A percentile compares a stretch with the other conserved stretches of the same genome.
Evolutionary conservation across 1,140 invertebrate genomes (phyloP).

Genomic region (Drosophila bocki): DNA sequence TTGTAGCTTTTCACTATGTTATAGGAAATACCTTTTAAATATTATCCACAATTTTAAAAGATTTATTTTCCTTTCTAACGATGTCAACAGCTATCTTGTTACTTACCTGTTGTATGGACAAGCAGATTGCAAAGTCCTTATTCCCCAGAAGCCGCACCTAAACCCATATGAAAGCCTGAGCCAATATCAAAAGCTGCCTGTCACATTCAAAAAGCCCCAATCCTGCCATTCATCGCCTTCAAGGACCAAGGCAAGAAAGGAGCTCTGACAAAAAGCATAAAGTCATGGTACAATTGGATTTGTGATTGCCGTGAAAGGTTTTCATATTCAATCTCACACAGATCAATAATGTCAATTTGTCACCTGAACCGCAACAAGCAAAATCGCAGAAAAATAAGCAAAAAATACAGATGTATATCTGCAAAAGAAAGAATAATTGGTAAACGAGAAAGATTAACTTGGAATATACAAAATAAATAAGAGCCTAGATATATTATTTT

Average conservation of each 20-base stretch:
- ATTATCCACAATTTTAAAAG: not conserved
- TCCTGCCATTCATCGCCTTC: conserved; percentile 17
- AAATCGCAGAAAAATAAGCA: not conserved
- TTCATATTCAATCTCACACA: conserved; percentile 30
- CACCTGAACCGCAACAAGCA: conserved; percentile 8
- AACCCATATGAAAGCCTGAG: conserved; percentile 19
- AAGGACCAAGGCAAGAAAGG: not conserved
- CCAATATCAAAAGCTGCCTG: conserved; percentile 24
- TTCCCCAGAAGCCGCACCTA: not conserved
- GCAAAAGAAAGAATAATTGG: not conserved
- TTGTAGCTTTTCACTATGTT: too few species aligned
- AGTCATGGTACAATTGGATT: conserved; percentile 34
- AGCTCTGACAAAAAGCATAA: conserved; percentile 18
- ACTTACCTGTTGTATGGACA: conserved; percentile 10
- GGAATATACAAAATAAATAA: not conserved
- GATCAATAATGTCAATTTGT: conserved; percentile 32
- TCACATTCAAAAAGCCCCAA: conserved; percentile 9
- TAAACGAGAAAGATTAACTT: not conserved
- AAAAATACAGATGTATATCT: not conserved
- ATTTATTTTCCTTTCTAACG: not conserved
- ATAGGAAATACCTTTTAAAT: too few species aligned
- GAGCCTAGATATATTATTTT: not conserved
- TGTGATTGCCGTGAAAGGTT: conserved; percentile 38
- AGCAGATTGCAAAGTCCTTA: conserved; percentile 11
- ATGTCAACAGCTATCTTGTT: not conserved